Percentiles rank a stretch among this genome's conserved stretches.
Evolutionary conservation across 2,797 vertebrate genomes (phyloP).

Genomic region (Philypnodon macrostomus): DNA sequence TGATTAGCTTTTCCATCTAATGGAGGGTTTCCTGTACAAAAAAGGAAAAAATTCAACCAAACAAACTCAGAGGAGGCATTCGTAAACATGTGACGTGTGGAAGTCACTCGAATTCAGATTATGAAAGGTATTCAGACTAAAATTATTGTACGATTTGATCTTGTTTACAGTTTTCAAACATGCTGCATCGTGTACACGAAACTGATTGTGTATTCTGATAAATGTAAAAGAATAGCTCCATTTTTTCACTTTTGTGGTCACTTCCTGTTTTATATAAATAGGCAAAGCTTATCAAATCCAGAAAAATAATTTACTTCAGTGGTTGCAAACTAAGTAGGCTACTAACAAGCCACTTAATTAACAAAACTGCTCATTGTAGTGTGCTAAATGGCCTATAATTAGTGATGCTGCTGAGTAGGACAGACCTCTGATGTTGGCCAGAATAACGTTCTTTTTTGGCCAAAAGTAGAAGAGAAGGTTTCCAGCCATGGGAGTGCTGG

Average conservation of each 20-base stretch:
- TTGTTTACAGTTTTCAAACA: conserved; percentile 7
- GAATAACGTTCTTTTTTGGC: conserved; percentile 16
- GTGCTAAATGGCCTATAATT: conserved; percentile 18
- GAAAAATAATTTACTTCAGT: not conserved
- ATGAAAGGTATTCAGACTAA: conserved; percentile 3
- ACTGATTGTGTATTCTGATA: conserved; percentile 3
- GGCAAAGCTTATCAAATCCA: not conserved
- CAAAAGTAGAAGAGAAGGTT: conserved; percentile 19
- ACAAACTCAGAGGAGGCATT: conserved; percentile 53
- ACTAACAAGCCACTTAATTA: conserved; percentile 9
- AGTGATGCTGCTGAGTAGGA: conserved; percentile 11
- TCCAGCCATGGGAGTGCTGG: conserved; percentile 33
- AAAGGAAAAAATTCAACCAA: conserved; percentile 25
- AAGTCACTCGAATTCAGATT: conserved; percentile 41
- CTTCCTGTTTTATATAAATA: conserved; percentile 10
- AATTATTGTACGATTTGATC: not conserved
- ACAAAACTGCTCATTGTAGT: conserved; percentile 14
- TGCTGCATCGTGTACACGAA: conserved; percentile 3
- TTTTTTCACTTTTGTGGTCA: not conserved
- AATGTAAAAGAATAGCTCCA: conserved; percentile 8
- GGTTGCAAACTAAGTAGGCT: not conserved
- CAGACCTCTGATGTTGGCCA: not conserved
- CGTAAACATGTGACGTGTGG: conserved; percentile 58
- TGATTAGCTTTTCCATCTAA: conserved; percentile 70
- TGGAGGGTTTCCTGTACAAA: conserved; percentile 73